A percentile compares a stretch with the other conserved stretches of the same genome.
Conservation (phyloP, 2,113 vertebrate genomes). For the Dipodomys spectabilis region DNA sequence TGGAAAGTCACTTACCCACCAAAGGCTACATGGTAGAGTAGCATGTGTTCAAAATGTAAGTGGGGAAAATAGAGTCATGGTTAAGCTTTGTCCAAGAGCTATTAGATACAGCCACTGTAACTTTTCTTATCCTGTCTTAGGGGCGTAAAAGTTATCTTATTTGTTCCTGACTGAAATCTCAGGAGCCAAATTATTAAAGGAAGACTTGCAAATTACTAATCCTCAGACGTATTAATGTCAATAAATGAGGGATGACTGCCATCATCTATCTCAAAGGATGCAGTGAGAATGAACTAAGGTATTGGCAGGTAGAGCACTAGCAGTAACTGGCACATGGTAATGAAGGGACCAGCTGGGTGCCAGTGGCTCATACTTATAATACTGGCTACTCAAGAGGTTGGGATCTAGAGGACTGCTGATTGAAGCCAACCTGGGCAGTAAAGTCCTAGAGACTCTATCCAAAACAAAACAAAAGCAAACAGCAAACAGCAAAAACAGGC, state of each 20-base stretch:
- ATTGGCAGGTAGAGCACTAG: not conserved
- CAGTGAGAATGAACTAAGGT: not conserved
- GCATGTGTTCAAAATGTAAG: not conserved
- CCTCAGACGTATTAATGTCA: not conserved
- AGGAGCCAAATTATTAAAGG: slow-evolving; percentile 3
- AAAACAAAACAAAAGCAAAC: too few relatives aligned
- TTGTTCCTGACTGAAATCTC: not conserved
- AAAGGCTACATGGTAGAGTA: not conserved
- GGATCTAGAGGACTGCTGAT: too few relatives aligned
- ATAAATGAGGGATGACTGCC: not conserved
- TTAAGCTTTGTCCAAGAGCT: not conserved
- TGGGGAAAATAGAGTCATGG: not conserved
- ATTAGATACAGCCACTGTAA: not conserved
- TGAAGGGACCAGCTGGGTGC: not conserved
- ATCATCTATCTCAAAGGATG: not conserved
- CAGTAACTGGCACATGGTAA: not conserved
- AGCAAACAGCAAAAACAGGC: too few relatives aligned
- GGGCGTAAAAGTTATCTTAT: not conserved
- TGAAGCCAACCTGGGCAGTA: too few relatives aligned
- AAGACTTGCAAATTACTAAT: slow-evolving; percentile 18
- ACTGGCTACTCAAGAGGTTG: too few relatives aligned
- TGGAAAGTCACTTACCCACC: not conserved
- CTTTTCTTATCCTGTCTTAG: slow-evolving; percentile 7
- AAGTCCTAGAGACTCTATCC: too few relatives aligned
- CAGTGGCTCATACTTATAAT: too few relatives aligned